Base-by-base conservation (phyloP, 2,888 invertebrate genomes). In the Stenichneumon culpator region DNA sequence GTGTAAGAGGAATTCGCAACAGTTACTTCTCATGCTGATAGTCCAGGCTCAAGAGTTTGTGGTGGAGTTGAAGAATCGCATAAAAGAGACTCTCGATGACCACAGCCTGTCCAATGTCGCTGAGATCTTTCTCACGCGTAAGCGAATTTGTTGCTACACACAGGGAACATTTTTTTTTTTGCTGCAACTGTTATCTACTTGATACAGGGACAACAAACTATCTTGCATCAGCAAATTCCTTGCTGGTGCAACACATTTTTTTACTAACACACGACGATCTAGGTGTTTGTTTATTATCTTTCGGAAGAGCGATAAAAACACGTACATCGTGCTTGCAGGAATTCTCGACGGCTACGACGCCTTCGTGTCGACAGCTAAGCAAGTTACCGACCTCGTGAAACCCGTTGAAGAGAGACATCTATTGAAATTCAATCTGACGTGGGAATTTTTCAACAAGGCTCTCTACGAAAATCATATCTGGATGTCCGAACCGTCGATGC, bases 391-490 rank as follows among this genome's bases (percentile, higher is more conserved):
- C 77, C 94, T 96, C 89, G 94, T 96, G 78, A 94, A 95, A 86
- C 95, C 96, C 82, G 93, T 96, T 90, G 96, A 96, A 92, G 94
- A 94, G 80, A 95, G 95, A 86, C 95, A 96, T 90, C 93, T 96
- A 86, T 95, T 95, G 87, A 95, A 95, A 89, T 96, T 96, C 90
- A 95, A 95, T 89, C 94, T 96, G 68, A 96, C 96, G 6, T 97
- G 96, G 96, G 95, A 96, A 89, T 94, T 96, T 89, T 95, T 96
- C 86, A 96, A 96, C 93, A 96, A 96, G 90, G 96, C 96, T 89
- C 94, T 97, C 86, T 96, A 96, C 93, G 96, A 96, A 84, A 95
- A 91, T 85, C 93, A 92, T 86, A 93, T 94, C 67, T 94, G 93
- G 86, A 94, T 88, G 87, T 88, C 95, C 60, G 95, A 96, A 91